phyloP scores from a whole-genome alignment of 2,888 invertebrate genomes.

The Drosophila cracens region DNA sequence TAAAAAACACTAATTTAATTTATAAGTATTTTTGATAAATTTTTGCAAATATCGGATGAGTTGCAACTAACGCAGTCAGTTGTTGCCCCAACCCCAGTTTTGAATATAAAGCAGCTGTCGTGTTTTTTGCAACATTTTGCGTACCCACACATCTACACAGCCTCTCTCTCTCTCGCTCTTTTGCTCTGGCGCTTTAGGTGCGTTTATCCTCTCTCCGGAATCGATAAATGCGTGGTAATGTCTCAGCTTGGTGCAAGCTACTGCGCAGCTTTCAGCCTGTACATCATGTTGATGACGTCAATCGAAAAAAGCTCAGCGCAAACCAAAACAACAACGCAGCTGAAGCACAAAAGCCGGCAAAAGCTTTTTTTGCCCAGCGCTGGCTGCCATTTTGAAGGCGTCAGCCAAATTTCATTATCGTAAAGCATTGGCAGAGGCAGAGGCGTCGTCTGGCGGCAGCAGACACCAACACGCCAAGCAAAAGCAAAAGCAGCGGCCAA shows the following conservation, averaged over 20 bases:
- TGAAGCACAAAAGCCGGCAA: constrained; percentile 73
- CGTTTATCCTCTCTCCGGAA: constrained; percentile 35
- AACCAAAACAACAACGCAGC: constrained; percentile 61
- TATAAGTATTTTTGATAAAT: not conserved
- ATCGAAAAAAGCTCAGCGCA: constrained; percentile 77
- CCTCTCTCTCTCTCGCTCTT: not conserved
- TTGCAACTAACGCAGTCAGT: not conserved
- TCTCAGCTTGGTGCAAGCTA: constrained; percentile 57
- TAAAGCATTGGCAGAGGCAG: constrained; percentile 48
- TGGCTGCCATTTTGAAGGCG: constrained; percentile 53
- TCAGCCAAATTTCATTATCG: constrained; percentile 71
- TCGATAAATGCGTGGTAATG: constrained; percentile 75
- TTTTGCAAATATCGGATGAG: not conserved
- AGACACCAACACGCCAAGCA: constrained; percentile 29
- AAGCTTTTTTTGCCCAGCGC: constrained; percentile 49
- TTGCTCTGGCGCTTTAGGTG: not conserved
- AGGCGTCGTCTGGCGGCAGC: constrained; percentile 58
- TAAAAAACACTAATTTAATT: too few relatives aligned
- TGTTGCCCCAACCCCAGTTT: constrained; percentile 12
- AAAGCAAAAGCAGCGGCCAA: constrained; percentile 14
- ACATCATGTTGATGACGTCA: constrained; percentile 80
- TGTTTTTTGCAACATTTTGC: constrained; percentile 53
- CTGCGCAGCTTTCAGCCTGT: constrained; percentile 73
- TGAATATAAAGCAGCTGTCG: constrained; percentile 45
- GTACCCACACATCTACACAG: constrained; percentile 12